A percentile compares a stretch with the other conserved stretches of the same genome.
These are phyloP conservation scores for Petrosia ficiformis DNA, from an alignment of 37 sponge, comb jelly and placozoan species.

Conservation along the genomic window DNA sequence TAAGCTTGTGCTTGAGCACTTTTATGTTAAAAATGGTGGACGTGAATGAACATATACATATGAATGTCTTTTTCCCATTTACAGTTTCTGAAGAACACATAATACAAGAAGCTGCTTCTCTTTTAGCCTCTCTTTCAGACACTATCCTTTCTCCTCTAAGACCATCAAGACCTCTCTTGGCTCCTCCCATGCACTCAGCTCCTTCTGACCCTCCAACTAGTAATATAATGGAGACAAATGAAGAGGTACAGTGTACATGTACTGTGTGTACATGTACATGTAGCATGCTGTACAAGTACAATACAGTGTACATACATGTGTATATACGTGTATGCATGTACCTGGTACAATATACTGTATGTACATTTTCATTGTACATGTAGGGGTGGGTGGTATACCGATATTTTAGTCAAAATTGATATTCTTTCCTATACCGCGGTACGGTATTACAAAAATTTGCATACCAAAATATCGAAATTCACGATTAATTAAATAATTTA, in stretches of 20 bases:
- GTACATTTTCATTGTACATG: background rate
- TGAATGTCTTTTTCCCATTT: background rate
- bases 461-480: too few species aligned
- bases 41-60: background rate
- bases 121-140: slow-evolving; percentile 52
- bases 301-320: too few species aligned
- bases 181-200: background rate
- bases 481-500: too few species aligned
- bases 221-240: too few species aligned
- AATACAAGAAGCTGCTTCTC: slow-evolving; percentile 28
- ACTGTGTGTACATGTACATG: too few species aligned
- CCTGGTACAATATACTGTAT: background rate
- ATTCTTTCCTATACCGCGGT: too few species aligned
- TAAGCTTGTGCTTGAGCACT: background rate
- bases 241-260: too few species aligned
- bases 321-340: background rate
- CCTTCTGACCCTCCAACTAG: background rate
- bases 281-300: too few species aligned
- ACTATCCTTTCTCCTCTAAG: background rate
- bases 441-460: too few species aligned
- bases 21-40: too few species aligned
- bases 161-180: background rate
- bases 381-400: too few species aligned
- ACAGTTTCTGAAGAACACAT: background rate
- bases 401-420: too few species aligned